Evolutionary conservation across 2,797 vertebrate genomes (phyloP).

Genomic region (Schizopygopsis malacanthus): DNA sequence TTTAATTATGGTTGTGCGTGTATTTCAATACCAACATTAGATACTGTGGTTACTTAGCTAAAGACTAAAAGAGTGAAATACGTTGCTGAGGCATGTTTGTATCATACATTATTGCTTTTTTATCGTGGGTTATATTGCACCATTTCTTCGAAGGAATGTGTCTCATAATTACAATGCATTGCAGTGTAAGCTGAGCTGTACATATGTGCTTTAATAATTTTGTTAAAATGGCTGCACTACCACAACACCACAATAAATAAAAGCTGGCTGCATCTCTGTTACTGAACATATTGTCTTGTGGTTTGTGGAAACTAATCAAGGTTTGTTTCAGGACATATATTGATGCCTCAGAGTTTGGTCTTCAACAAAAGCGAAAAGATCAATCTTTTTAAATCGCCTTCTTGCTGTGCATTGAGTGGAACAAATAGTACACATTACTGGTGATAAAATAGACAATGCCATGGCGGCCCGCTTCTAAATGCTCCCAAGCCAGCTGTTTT

Average conservation of each 20-base stretch:
- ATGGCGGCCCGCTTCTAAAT: conserved; percentile 51
- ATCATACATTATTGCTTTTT: conserved; percentile 19
- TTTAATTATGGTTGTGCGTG: conserved; percentile 4
- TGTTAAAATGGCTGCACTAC: conserved; percentile 25
- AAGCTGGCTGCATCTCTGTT: conserved; percentile 12
- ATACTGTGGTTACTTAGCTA: neutral
- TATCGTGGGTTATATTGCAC: conserved; percentile 33
- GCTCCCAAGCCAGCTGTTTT: conserved; percentile 53
- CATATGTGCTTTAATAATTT: conserved; percentile 28
- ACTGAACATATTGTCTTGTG: conserved; percentile 49
- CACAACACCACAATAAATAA: conserved; percentile 38
- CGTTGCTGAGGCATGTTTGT: conserved; percentile 12
- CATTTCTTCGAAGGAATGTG: neutral
- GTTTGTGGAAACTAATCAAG: conserved; percentile 54
- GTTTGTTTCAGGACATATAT: conserved; percentile 53
- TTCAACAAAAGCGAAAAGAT: conserved; percentile 56
- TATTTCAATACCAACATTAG: neutral
- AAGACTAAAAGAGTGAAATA: conserved; percentile 4
- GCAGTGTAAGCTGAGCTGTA: conserved; percentile 12
- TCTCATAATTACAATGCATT: conserved; percentile 26
- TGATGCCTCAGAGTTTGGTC: conserved; percentile 51
- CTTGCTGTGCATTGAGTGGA: conserved; percentile 58
- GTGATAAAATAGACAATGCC: conserved; percentile 51
- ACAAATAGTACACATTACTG: conserved; percentile 60
- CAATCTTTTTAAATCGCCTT: conserved; percentile 57